Percentiles rank a stretch among this genome's conserved stretches.
These are phyloP conservation scores for Linnaemya tessellans DNA, from an alignment of 2,888 invertebrate species.

Conservation along the genomic window DNA sequence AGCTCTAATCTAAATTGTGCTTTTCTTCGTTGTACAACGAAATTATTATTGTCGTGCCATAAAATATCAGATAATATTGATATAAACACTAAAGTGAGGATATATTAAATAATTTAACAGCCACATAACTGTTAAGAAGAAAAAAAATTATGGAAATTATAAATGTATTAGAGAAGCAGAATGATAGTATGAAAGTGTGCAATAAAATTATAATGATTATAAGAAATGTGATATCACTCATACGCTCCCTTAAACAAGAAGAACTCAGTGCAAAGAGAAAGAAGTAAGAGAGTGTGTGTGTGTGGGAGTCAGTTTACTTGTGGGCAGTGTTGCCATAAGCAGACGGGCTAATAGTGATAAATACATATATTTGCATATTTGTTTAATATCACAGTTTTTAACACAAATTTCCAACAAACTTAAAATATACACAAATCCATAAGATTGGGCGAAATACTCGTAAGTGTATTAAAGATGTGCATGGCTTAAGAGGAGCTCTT, in stretches of 20 bases:
- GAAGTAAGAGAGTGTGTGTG: background rate
- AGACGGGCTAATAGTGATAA: too few relatives aligned
- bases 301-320: background rate
- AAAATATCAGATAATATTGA: conserved; percentile 33
- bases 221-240: conserved; percentile 65
- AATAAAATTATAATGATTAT: conserved; percentile 46
- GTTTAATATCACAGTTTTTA: too few relatives aligned
- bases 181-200: conserved; percentile 46
- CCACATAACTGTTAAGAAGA: conserved; percentile 14
- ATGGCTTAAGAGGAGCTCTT: too few relatives aligned
- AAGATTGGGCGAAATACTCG: too few relatives aligned
- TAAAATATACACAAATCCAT: too few relatives aligned
- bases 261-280: conserved; percentile 38
- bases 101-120: conserved; percentile 28
- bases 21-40: background rate
- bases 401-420: too few relatives aligned
- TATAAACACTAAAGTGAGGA: conserved; percentile 26
- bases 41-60: background rate
- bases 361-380: too few relatives aligned
- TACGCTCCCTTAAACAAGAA: conserved; percentile 61
- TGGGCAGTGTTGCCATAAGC: background rate
- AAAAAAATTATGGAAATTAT: conserved; percentile 13
- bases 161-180: conserved; percentile 35
- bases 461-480: too few relatives aligned
- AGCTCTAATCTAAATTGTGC: conserved; percentile 20